Evolutionary conservation across 2,888 invertebrate species (phyloP), one percentile per base, ranked within the genome.

Genomic region (Drosophila villosipedis): DNA sequence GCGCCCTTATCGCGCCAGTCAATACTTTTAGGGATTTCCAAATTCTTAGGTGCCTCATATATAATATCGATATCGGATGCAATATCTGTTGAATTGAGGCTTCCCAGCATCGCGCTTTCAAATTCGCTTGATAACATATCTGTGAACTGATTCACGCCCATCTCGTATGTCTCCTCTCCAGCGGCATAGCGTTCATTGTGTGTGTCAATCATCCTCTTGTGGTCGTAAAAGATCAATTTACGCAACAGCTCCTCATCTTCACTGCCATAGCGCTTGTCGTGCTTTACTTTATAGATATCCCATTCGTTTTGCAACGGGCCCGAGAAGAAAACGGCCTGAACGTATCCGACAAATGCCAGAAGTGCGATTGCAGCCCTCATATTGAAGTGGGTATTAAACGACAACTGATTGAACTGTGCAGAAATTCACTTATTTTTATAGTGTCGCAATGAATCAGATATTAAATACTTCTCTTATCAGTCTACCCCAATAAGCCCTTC

Each of bases 1-100:
- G 97, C 97, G 55, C 98, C 98, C 71, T 95, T 90, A 62, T 94
- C 90, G 89, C 97, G 95, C 98, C 98, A 98, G 94, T 98, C 98
- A 52, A 98, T 96, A 52, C 94, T 88, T 31, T 94, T 94, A 2
- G 98, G 97, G 64, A 96, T 74, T 69, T 94, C 84, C 55, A 97
- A 95, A 94, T 97, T 95, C 2, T 89, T 91, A 0, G 91, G 91
- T 14, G 83, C 61, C 43, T 90, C 87, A 57, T 88, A 92, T 9
- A 89, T 69, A 2, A 33, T 14, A 5, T 71, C 59, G 5, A n/a
- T 6, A 6, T 39, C 7, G 1, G 19, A 9, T 0, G 65, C 3
- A 10, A 2, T 54, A 9, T 90, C 89, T n/a, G 58, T 68, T 28
- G n/a, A 19, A 58, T 73, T 72, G 19, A 54, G 0, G 4, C 5